Base-by-base conservation (phyloP, 1,140 invertebrate genomes). In the Contarinia nasturtii region DNA sequence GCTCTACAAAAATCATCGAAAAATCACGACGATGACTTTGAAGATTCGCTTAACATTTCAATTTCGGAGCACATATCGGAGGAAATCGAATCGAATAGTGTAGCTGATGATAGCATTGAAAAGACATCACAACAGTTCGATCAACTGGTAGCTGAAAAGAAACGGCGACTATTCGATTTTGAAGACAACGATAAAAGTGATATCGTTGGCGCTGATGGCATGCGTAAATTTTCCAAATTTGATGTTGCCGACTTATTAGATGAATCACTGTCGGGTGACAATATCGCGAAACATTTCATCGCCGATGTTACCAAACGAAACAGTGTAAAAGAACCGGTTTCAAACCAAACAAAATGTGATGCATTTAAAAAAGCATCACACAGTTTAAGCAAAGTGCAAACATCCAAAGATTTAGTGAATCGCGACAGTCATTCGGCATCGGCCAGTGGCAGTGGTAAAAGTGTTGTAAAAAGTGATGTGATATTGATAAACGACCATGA, bases 321-420 rank as follows among this genome's bases (percentile, higher is more conserved):
- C 27, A 11, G 11, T 37, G 17, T n/a, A 2, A 19, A 19, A 2
- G 11, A 42, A 33, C 36, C 21, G 20, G 20, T 40, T 15, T 36
- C 36, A n/a, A 36, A 17, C 7, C n/a, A 45, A 22, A 7, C 19
- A 33, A 45, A 45, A 45, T 22, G 48, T 50, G 41, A 47, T 3
- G 36, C 44, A 37, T 10, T 47, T 19, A 2, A 33, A 33, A 18
- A 19, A 18, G 20, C 20, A 12, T 7, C 11, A 41, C n/a, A 7
- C 10, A 41, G n/a, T 18, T 7, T 36, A 41, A 12, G 7, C n/a
- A 15, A 41, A 41, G 7, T 19, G 22, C 57, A 53, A 44, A 48
- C 56, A 7, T 55, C 53, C 17, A 58, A 60, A 18, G 19, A 10
- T 21, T 12, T 33, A 20, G n/a, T 48, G 15, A 22, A 19, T 14